Base-by-base conservation (phyloP, 2,888 invertebrate genomes). In the Thelaira solivaga region DNA sequence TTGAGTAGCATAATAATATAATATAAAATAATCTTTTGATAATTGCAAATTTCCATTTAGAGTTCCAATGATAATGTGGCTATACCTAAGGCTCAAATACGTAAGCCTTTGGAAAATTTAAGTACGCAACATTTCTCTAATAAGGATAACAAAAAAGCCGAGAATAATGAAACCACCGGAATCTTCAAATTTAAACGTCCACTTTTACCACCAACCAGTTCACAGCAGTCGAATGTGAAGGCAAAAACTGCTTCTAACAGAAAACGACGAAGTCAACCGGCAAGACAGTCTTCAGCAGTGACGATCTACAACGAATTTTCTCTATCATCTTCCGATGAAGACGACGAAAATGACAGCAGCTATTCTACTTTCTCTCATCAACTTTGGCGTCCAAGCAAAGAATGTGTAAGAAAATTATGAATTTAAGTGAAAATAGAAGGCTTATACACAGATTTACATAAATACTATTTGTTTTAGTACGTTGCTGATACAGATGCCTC, bases 401-500 rank as follows among this genome's bases (percentile, higher is more conserved):
- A 47, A 0, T 68, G 53, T 47, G 68, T 68, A 55, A 55, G 62
- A 49, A 47, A 29, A 29, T 13, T 13, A n/a, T 29, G n/a, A 49
- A 16, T n/a, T 20, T 11, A 1, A 5, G 24, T 29, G 4, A n/a
- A n/a, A n/a, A n/a, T n/a, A n/a, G n/a, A n/a, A n/a, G n/a, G n/a
- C 13, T 39, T 13, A 39, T 39, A n/a, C 11, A n/a, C 2, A 26
- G 4, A 26, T 26, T 26, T 26, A 26, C 26, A 6, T 26, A 39
- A 39, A 16, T 16, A 39, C 39, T 2, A 7, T 62, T 31, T 5
- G 11, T 59, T 31, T 57, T 68, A 80, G 80, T 61, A 51, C 18
- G 53, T 61, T 31, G 7, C 73, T 16, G 72, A 73, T 26, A 69
- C 69, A 5, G 73, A 73, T 62, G 31, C 57, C 53, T 74, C 76